phyloP scores from a whole-genome alignment of 30 jellyfish, hydroid and myxozoan genomes.

The Aurelia aurita region DNA sequence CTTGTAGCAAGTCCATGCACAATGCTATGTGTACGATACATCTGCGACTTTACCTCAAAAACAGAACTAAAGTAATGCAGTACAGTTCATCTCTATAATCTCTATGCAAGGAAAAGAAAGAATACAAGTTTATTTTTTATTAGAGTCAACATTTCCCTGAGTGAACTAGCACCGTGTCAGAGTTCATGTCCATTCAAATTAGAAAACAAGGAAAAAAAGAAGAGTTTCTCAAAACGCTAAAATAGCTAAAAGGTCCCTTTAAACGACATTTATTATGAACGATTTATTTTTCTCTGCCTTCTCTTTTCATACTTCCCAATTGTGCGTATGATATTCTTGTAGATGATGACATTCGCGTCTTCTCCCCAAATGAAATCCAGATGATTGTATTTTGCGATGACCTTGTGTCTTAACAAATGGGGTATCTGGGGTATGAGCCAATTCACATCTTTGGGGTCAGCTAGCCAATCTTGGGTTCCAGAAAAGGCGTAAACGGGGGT shows the following conservation, averaged over 20 bases:
- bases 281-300: conserved; percentile 5
- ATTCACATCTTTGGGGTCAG: conserved; percentile 87
- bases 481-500: conserved; percentile 82
- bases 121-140: neutral
- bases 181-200: neutral
- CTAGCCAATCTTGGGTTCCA: conserved; percentile 92
- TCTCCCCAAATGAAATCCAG: conserved; percentile 94
- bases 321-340: conserved; percentile 66
- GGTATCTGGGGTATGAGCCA: conserved; percentile 83
- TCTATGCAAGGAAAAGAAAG: neutral
- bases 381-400: conserved; percentile 80
- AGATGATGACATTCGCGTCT: conserved; percentile 65
- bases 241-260: too few relatives aligned
- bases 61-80: too few relatives aligned
- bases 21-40: too few relatives aligned
- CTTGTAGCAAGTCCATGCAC: too few relatives aligned
- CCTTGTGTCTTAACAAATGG: conserved; percentile 48
- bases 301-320: conserved; percentile 57
- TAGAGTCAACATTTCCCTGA: neutral
- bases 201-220: neutral
- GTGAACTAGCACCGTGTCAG: neutral
- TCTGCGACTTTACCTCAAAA: too few relatives aligned
- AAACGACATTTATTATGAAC: too few relatives aligned
- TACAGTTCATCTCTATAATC: too few relatives aligned
- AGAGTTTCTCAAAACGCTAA: neutral